Percentiles rank a stretch among this genome's conserved stretches.
Conservation (phyloP, 2,888 invertebrate genomes). For the Drosophila demipolita region DNA sequence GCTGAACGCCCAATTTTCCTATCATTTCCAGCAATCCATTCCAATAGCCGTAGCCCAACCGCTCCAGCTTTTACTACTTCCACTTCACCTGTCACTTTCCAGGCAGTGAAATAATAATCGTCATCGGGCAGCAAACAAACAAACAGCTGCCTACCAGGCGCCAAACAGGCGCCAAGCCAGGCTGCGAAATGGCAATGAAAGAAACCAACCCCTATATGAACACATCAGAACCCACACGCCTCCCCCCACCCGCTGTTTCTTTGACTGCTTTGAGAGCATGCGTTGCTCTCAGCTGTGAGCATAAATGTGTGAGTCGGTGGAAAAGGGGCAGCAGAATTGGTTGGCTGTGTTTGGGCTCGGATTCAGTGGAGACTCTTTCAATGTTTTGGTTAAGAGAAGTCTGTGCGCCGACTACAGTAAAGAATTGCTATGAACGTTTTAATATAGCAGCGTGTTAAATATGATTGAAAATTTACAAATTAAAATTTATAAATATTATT, state of each 20-base stretch:
- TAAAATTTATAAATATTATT: not conserved
- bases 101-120: slow-evolving; percentile 55
- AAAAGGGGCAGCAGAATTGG: slow-evolving; percentile 4
- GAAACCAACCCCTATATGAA: slow-evolving; percentile 22
- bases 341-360: slow-evolving; percentile 22
- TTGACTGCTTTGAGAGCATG: slow-evolving; percentile 16
- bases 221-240: not conserved
- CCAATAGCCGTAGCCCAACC: not conserved
- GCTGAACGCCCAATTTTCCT: slow-evolving; percentile 73
- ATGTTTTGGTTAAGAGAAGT: slow-evolving; percentile 39
- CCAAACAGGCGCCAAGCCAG: slow-evolving; percentile 60
- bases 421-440: not conserved
- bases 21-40: not conserved
- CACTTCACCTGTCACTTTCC: slow-evolving; percentile 53
- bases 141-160: slow-evolving; percentile 78
- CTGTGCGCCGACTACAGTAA: slow-evolving; percentile 57
- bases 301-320: slow-evolving; percentile 23
- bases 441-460: not conserved
- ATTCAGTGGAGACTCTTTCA: slow-evolving; percentile 9
- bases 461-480: not conserved
- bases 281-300: slow-evolving; percentile 64
- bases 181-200: slow-evolving; percentile 74
- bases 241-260: not conserved
- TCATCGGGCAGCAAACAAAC: slow-evolving; percentile 46
- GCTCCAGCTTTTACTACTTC: not conserved